These are phyloP conservation scores for Fringilla coelebs DNA, from an alignment of 2,797 vertebrate species.

Conservation along the genomic window DNA sequence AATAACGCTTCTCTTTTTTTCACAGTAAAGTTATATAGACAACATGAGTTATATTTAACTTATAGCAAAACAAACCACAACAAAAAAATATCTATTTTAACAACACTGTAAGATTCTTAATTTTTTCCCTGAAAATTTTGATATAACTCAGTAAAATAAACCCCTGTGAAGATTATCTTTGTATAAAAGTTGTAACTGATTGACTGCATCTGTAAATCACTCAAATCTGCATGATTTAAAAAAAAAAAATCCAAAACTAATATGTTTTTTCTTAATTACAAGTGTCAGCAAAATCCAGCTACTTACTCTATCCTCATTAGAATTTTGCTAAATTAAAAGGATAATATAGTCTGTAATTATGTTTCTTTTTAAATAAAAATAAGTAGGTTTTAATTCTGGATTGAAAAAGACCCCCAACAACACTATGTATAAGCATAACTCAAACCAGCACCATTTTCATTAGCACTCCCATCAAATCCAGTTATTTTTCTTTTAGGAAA, in stretches of 20 bases:
- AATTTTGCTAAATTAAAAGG: background rate
- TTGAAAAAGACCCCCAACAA: rapidly evolving
- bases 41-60: background rate
- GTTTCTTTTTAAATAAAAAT: background rate
- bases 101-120: background rate
- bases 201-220: background rate
- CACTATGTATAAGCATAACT: background rate
- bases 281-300: background rate
- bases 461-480: background rate
- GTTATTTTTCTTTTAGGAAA: background rate
- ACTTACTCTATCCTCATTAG: background rate
- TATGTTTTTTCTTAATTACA: background rate
- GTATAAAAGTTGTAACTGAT: background rate
- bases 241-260: background rate
- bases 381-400: background rate
- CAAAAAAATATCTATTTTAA: background rate
- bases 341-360: background rate
- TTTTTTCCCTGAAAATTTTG: background rate
- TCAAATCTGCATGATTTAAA: background rate
- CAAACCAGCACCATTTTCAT: background rate
- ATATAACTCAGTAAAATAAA: background rate
- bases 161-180: background rate
- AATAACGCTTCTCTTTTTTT: background rate
- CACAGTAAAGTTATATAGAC: background rate
- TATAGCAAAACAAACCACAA: background rate